Base-by-base conservation (phyloP, 2,113 vertebrate genomes). In the Xiphias gladius region DNA sequence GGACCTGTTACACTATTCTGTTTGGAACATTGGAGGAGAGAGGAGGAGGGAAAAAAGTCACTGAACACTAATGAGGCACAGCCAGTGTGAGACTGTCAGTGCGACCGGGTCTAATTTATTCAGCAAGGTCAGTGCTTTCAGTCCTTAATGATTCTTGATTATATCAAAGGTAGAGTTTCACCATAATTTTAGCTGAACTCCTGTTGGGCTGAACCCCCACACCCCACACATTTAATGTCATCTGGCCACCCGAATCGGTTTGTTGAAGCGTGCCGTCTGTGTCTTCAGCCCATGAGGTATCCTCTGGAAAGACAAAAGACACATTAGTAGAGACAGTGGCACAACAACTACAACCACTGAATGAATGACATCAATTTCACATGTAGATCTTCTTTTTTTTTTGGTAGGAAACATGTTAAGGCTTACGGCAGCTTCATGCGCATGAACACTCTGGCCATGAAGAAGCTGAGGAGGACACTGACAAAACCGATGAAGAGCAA, bases 371-470 rank as follows among this genome's bases (percentile, higher is more conserved):
- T n/a, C n/a, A n/a, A n/a, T n/a, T n/a, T n/a, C n/a, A n/a, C n/a
- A n/a, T n/a, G n/a, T n/a, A n/a, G n/a, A n/a, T n/a, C n/a, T n/a
- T n/a, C n/a, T n/a, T n/a, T n/a, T n/a, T 39, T 39, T 39, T 39
- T 41, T 12, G 0, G 30, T 17, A 13, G 19, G 22, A 55, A 67
- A 41, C n/a, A 19, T 30, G 35, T 14, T 30, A 14, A 0, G 2
- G 97, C 98, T 98, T 96, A 99, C 98, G 98, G 98, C 88, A 99
- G 93, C 87, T 99, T 99, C 98, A 99, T 99, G 85, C 98, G 97
- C 98, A 99, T 99, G 94, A 99, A 99, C 55, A 99, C 98, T 91
- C 98, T 95, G 75, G 98, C 98, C 98, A 99, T 99, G 96, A 99
- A 99, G 93, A 99, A 99, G 92, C 98, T 99, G 91, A 99, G 93